Evolutionary conservation across 2,888 invertebrate species (phyloP).

Genomic region (Galerucella pusilla): DNA sequence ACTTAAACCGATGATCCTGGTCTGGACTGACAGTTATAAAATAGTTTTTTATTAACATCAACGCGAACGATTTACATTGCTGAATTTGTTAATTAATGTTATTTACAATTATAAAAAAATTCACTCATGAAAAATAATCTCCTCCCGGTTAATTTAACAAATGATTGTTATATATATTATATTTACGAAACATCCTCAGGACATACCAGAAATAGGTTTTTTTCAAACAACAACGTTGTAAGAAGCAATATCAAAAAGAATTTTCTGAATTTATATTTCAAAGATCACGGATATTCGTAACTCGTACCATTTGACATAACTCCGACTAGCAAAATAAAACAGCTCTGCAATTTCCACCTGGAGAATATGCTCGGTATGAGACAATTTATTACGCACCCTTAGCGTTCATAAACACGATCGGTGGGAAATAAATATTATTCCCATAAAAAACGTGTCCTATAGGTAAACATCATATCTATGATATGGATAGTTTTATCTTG

Average conservation of each 20-base stretch:
- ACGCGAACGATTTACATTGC: no score
- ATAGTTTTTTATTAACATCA: no score
- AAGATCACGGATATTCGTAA: not conserved
- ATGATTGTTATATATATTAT: not conserved
- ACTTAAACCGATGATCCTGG: no score
- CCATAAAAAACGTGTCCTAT: no score
- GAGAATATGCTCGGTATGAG: not conserved
- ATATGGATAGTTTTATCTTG: no score
- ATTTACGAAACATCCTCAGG: not conserved
- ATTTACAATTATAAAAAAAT: no score
- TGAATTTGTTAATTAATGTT: no score
- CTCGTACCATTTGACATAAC: slow-evolving; percentile 6
- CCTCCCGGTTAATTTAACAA: no score
- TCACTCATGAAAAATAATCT: no score
- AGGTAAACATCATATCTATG: no score
- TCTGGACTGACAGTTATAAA: no score
- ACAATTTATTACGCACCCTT: not conserved
- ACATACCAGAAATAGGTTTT: not conserved
- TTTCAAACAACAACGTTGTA: not conserved
- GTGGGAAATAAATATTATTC: no score
- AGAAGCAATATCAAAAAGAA: slow-evolving; percentile 2
- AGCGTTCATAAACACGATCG: not conserved
- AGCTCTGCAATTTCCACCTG: not conserved
- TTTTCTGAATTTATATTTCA: slow-evolving; percentile 6
- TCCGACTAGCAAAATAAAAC: not conserved